These are phyloP conservation scores for Siniperca scherzeri DNA, from an alignment of 2,797 vertebrate genomes.

Conservation along the genomic window DNA sequence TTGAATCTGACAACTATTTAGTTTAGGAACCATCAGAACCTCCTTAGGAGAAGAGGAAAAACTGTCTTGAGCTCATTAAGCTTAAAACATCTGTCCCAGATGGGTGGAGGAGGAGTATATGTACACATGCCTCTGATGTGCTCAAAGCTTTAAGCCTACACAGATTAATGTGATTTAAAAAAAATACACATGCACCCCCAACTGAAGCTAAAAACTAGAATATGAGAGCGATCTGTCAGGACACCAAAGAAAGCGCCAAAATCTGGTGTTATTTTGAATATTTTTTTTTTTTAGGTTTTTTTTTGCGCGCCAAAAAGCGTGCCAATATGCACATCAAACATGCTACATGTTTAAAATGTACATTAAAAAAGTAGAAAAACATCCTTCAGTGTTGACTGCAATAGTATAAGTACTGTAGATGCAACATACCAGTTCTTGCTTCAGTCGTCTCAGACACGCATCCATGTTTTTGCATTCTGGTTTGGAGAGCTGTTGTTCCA, in stretches of 20 bases:
- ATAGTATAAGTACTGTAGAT: slow-evolving; percentile 16
- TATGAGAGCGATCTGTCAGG: not conserved
- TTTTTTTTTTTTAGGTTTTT: not conserved
- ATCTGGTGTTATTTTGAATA: not conserved
- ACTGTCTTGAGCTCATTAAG: slow-evolving; percentile 55
- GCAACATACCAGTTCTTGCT: slow-evolving; percentile 84
- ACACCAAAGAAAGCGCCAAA: not conserved
- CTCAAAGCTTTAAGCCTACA: slow-evolving; percentile 53
- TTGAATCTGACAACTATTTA: not conserved
- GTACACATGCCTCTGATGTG: slow-evolving; percentile 53
- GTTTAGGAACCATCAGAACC: not conserved
- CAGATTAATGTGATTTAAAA: slow-evolving; percentile 56
- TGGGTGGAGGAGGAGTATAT: slow-evolving; percentile 47
- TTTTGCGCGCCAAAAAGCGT: too few species aligned
- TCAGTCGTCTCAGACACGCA: slow-evolving; percentile 84
- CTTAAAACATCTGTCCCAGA: slow-evolving; percentile 79
- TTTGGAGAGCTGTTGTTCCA: slow-evolving; percentile 75
- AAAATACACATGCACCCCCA: slow-evolving; percentile 22
- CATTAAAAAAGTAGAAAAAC: not conserved
- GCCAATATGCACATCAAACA: not conserved
- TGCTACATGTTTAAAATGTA: not conserved
- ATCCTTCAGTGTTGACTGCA: not conserved
- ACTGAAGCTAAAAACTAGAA: slow-evolving; percentile 8
- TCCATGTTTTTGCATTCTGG: slow-evolving; percentile 84
- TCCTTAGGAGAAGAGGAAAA: slow-evolving; percentile 23